Evolutionary conservation across 1,140 invertebrate genomes (phyloP).

Genomic region (Drosophila funebris): DNA sequence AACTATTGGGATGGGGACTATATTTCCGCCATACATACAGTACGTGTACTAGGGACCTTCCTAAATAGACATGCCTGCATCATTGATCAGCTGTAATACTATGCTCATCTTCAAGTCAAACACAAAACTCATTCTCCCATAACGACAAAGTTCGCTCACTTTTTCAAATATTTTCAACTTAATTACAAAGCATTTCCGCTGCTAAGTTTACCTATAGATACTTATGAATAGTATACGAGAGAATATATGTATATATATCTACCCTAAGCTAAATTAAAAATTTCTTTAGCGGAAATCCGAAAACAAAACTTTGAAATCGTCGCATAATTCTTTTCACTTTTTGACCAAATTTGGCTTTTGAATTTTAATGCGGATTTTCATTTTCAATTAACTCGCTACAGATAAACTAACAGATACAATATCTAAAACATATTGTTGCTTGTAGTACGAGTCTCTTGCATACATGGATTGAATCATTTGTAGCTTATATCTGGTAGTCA

Average conservation of each 20-base stretch:
- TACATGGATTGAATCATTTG: slow-evolving; percentile 45
- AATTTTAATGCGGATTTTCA: slow-evolving; percentile 42
- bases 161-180: slow-evolving; percentile 43
- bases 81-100: slow-evolving; percentile 7
- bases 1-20: no score
- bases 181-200: slow-evolving; percentile 69
- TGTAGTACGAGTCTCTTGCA: neutral
- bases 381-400: slow-evolving; percentile 53
- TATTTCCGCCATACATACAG: slow-evolving; percentile 1
- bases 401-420: slow-evolving; percentile 17
- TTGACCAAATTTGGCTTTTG: slow-evolving; percentile 68
- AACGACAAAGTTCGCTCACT: slow-evolving; percentile 40
- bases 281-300: slow-evolving; percentile 74
- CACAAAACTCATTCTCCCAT: slow-evolving; percentile 57
- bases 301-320: slow-evolving; percentile 39
- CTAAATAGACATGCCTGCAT: no score
- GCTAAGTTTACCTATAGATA: slow-evolving; percentile 13
- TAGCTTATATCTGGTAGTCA: slow-evolving; percentile 37
- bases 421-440: slow-evolving; percentile 18
- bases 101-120: neutral
- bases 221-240: neutral
- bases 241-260: neutral
- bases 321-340: slow-evolving; percentile 78
- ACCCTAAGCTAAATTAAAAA: slow-evolving; percentile 50
- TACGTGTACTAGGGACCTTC: no score